Conservation (phyloP, 2,797 vertebrate genomes). For the Microctenopoma steveboyesi region DNA sequence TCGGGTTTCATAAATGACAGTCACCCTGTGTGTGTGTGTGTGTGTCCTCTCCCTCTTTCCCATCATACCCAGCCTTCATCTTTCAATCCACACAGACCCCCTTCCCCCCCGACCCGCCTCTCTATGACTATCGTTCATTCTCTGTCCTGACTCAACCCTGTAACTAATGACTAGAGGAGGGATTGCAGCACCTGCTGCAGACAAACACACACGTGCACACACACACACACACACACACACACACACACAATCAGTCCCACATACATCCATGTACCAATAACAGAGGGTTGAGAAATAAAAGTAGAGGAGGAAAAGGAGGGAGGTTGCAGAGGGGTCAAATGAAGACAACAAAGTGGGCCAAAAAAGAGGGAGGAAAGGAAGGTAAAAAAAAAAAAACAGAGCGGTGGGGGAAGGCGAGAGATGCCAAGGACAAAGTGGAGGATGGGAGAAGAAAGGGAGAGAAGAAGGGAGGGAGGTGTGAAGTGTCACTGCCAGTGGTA, state of each 20-base stretch:
- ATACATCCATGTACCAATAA: background rate
- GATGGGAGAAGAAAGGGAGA: slow-evolving; percentile 48
- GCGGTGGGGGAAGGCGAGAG: slow-evolving; percentile 31
- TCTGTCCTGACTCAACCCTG: slow-evolving; percentile 67
- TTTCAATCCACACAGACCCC: slow-evolving; percentile 28
- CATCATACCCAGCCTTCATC: slow-evolving; percentile 23
- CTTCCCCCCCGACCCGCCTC: background rate
- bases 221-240: slow-evolving; percentile 6
- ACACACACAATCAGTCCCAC: slow-evolving; percentile 5
- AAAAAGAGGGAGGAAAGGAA: slow-evolving; percentile 17
- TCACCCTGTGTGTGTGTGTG: slow-evolving; percentile 27
- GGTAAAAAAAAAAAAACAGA: slow-evolving; percentile 33
- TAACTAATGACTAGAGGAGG: slow-evolving; percentile 67
- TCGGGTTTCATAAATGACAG: slow-evolving; percentile 53
- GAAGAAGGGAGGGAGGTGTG: slow-evolving; percentile 68
- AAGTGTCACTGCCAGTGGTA: slow-evolving; percentile 76
- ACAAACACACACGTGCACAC: slow-evolving; percentile 36
- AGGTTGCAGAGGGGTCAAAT: slow-evolving; percentile 25
- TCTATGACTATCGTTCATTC: slow-evolving; percentile 35
- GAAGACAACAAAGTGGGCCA: slow-evolving; percentile 32
- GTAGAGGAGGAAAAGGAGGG: background rate
- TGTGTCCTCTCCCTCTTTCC: slow-evolving; percentile 13
- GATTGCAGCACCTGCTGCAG: slow-evolving; percentile 61
- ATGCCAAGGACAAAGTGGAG: slow-evolving; percentile 69
- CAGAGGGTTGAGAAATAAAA: background rate